These are phyloP conservation scores for Siniperca scherzeri DNA, from an alignment of 2,797 vertebrate species.

Conservation along the genomic window DNA sequence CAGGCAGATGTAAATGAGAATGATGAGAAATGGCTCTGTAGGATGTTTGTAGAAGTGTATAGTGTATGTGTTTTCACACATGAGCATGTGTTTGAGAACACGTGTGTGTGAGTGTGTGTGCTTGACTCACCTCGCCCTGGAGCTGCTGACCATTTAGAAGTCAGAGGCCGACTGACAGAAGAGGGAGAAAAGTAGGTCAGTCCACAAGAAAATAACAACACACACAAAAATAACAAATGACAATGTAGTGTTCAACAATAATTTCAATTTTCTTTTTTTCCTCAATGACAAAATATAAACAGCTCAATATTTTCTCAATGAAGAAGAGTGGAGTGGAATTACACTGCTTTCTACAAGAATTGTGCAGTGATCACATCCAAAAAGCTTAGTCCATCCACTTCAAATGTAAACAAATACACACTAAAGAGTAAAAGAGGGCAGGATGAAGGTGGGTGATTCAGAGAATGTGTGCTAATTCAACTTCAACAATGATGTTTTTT, in stretches of 20 bases:
- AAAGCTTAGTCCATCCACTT: neutral
- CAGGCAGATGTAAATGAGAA: slow-evolving; percentile 64
- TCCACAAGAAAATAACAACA: slow-evolving; percentile 16
- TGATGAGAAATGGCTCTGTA: slow-evolving; percentile 62
- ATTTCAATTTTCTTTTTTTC: neutral
- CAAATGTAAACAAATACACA: slow-evolving; percentile 6
- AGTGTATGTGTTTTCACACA: slow-evolving; percentile 33
- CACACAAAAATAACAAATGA: neutral
- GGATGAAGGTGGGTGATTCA: neutral
- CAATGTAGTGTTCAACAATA: no score
- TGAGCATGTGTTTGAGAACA: slow-evolving; percentile 29
- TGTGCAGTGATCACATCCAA: neutral
- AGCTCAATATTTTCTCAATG: neutral
- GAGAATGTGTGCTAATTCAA: neutral
- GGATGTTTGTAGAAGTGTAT: slow-evolving; percentile 26
- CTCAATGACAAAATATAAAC: neutral
- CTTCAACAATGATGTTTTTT: neutral
- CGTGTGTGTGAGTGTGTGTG: neutral
- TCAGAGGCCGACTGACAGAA: slow-evolving; percentile 89
- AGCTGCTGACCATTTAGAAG: slow-evolving; percentile 94
- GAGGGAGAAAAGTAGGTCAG: slow-evolving; percentile 61
- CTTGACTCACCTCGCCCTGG: slow-evolving; percentile 91
- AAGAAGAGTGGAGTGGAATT: neutral
- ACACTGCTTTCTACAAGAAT: neutral
- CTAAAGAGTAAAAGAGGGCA: neutral